Percentiles rank a stretch among this genome's conserved stretches.
phyloP scores from a whole-genome alignment of 2,113 vertebrate species.

The Seriola aureovittata region DNA sequence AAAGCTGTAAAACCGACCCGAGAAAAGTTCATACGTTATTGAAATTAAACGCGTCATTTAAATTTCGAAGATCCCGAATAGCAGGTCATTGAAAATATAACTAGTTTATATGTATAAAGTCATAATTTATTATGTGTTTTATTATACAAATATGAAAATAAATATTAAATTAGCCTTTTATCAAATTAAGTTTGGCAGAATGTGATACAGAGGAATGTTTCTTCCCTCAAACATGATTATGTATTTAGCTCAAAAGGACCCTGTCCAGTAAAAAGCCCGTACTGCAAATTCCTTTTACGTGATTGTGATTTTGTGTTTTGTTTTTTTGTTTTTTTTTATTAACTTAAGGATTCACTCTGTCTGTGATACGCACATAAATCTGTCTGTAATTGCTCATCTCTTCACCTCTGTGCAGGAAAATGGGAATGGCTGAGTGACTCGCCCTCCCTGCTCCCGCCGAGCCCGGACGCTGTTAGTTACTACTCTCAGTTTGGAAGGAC shows the following conservation, averaged over 20 bases:
- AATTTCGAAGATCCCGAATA: background rate
- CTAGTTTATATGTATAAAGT: background rate
- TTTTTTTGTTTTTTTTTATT: too few relatives aligned
- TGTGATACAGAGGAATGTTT: background rate
- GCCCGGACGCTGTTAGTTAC: slow-evolving; percentile 84
- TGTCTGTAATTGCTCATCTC: background rate
- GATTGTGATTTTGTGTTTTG: too few relatives aligned
- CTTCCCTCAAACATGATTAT: background rate
- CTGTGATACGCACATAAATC: background rate
- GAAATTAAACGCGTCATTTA: background rate
- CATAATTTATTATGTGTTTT: background rate
- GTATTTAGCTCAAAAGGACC: background rate
- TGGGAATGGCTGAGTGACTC: slow-evolving; percentile 91
- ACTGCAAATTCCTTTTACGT: too few relatives aligned
- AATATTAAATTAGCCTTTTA: background rate
- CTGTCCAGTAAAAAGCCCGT: too few relatives aligned
- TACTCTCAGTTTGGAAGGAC: slow-evolving; percentile 85
- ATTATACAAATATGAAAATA: too few relatives aligned
- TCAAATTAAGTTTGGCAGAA: background rate
- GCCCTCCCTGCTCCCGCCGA: slow-evolving; percentile 86
- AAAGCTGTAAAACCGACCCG: background rate
- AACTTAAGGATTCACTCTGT: too few relatives aligned
- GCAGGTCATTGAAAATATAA: background rate
- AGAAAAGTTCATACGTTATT: background rate
- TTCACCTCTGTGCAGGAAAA: slow-evolving; percentile 79